Conservation (phyloP, 2,797 vertebrate genomes). For the Kryptopterus vitreolus region DNA sequence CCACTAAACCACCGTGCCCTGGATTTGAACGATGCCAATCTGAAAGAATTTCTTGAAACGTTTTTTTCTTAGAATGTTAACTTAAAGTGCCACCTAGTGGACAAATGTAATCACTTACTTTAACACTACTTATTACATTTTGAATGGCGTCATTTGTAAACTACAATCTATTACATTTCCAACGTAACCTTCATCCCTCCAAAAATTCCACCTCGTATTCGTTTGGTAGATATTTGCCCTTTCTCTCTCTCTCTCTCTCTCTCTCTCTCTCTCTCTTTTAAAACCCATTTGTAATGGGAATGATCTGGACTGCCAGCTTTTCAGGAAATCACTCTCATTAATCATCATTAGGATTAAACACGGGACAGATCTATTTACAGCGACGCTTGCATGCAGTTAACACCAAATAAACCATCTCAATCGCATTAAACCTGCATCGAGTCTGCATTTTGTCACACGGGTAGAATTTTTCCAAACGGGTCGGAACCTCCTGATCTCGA, state of each 20-base stretch:
- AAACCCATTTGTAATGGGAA: not conserved
- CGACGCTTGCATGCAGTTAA: not conserved
- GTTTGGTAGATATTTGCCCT: not conserved
- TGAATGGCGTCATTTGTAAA: no score
- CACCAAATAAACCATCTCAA: not conserved
- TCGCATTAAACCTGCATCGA: no score
- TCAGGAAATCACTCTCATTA: not conserved
- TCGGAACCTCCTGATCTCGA: conserved; percentile 2
- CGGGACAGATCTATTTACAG: no score
- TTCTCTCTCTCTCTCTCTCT: not conserved
- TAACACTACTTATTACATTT: no score
- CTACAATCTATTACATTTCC: no score
- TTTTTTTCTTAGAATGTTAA: no score
- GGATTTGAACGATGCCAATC: no score
- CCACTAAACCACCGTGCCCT: no score
- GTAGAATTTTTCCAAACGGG: not conserved
- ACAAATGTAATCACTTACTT: no score
- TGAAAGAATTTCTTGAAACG: no score
- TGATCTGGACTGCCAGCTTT: not conserved
- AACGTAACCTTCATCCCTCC: no score
- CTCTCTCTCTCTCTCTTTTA: not conserved
- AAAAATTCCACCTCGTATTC: not conserved
- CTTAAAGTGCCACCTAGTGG: no score
- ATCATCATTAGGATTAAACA: conserved; percentile 5
- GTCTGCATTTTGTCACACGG: not conserved